Evolutionary conservation across 2,113 vertebrate species (phyloP), one percentile per base, ranked within the genome.

Genomic region (Callopanchax toddi): DNA sequence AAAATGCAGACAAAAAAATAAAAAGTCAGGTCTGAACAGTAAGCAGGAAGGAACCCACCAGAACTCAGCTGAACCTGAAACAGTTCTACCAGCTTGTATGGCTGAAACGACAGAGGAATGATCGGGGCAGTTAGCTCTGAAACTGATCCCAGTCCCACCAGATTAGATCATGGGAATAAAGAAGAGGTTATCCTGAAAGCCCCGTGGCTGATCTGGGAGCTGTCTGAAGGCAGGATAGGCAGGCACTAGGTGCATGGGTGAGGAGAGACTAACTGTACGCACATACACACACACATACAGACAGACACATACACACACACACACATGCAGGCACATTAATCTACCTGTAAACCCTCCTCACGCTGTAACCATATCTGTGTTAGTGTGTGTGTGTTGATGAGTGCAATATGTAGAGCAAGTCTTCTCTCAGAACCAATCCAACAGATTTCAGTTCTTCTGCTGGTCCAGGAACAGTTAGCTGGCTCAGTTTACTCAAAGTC

Each of bases 211-310:
- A 87, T 82, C 69, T 87, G 78, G 79, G 83, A 85, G 81, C 89
- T 87, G 77, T 89, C 74, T 87, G 84, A 91, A 91, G 87, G 89
- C 87, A 91, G 87, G 86, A 87, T 84, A 88, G 89, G 87, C 89
- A 91, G 89, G 89, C 89, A 91, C 89, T 88, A 82, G 73, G 86
- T 87, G 87, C 81, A 86, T 76, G 82, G 84, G 78, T 76, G 81
- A 84, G 87, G 86, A 87, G 78, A 84, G 81, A 71, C 81, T 70
- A 71, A 76, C 76, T 63, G 65, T 66, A 81, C 76, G 56, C 67
- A 49, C 73, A 32, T 74, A 71, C 69, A 46, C 54, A 67, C 52
- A 49, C 67, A 71, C 57, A 36, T 67, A 58, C 65, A 54, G 55
- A 81, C 51, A 57, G 17, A 44, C 21, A 54, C 44, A 40, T 25